Evolutionary conservation across 2,888 invertebrate species (phyloP).

Genomic region (Hirudinaria manillensis): DNA sequence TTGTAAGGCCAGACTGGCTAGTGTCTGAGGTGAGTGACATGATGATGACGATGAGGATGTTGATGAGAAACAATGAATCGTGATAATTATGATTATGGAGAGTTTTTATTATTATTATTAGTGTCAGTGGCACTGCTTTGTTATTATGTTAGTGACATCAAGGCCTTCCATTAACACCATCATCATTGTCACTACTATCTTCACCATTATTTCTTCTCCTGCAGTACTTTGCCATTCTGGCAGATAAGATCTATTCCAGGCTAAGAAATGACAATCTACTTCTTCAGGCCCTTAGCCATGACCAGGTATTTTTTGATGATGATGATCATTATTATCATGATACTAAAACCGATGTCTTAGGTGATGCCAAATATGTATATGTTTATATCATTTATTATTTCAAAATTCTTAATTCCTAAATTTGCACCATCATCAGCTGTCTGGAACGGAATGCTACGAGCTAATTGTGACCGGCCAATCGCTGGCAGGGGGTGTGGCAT

Average conservation of each 20-base stretch:
- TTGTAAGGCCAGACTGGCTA: constrained; percentile 8
- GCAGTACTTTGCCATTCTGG: constrained; percentile 27
- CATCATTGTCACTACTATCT: too few species aligned
- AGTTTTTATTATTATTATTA: not conserved
- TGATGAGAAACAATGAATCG: not conserved
- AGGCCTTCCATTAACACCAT: too few species aligned
- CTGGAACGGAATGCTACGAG: constrained; percentile 60
- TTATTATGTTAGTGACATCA: too few species aligned
- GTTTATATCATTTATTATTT: not conserved
- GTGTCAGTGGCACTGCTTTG: not conserved
- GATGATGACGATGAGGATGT: not conserved
- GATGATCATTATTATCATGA: not conserved
- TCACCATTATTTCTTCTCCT: too few species aligned
- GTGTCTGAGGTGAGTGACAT: constrained; percentile 12
- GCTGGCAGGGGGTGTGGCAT: constrained; percentile 78
- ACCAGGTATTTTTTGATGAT: constrained; percentile 3
- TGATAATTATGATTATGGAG: not conserved
- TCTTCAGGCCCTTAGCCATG: not conserved
- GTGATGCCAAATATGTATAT: not conserved
- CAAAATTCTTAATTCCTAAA: not conserved
- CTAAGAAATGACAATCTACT: constrained; percentile 23
- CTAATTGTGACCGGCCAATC: constrained; percentile 80
- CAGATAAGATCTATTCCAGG: constrained; percentile 20
- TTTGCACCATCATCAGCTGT: constrained; percentile 12
- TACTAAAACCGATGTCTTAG: not conserved